Evolutionary conservation across 2,797 vertebrate species (phyloP).

Genomic region (Poecilia gillii): DNA sequence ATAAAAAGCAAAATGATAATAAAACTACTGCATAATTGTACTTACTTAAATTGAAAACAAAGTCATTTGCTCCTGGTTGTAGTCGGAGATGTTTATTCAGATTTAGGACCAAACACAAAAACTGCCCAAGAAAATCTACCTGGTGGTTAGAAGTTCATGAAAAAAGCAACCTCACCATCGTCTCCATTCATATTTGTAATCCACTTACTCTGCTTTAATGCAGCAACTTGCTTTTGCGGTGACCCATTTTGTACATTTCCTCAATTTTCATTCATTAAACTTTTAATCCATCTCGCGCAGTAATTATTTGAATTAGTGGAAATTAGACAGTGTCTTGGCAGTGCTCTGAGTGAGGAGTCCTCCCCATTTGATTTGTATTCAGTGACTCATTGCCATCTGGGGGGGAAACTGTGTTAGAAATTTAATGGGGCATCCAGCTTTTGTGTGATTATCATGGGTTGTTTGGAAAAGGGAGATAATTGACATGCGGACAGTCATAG

Average conservation of each 20-base stretch:
- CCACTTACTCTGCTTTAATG: conserved; percentile 25
- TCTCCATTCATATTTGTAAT: conserved; percentile 30
- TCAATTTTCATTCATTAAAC: conserved; percentile 53
- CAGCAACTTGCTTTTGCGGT: conserved; percentile 23
- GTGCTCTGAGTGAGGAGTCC: conserved; percentile 34
- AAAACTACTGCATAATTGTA: too few relatives aligned
- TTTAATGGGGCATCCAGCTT: conserved; percentile 53
- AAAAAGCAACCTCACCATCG: background rate
- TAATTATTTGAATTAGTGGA: conserved; percentile 39
- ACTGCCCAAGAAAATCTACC: background rate
- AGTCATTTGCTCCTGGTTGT: background rate
- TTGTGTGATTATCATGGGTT: conserved; percentile 43
- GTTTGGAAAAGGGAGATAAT: conserved; percentile 34
- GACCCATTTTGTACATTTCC: conserved; percentile 41
- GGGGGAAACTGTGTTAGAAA: conserved; percentile 37
- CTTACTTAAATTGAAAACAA: too few relatives aligned
- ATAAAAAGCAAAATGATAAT: too few relatives aligned
- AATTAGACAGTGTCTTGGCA: conserved; percentile 32
- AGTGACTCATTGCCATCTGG: conserved; percentile 38
- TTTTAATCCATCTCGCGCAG: conserved; percentile 46
- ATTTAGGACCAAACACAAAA: background rate
- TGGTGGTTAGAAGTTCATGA: too few relatives aligned
- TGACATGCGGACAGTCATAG: conserved; percentile 12
- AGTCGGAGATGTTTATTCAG: background rate
- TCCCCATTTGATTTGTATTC: conserved; percentile 39